Base-by-base conservation (phyloP, 2,113 vertebrate species). In the Symphodus melops region DNA sequence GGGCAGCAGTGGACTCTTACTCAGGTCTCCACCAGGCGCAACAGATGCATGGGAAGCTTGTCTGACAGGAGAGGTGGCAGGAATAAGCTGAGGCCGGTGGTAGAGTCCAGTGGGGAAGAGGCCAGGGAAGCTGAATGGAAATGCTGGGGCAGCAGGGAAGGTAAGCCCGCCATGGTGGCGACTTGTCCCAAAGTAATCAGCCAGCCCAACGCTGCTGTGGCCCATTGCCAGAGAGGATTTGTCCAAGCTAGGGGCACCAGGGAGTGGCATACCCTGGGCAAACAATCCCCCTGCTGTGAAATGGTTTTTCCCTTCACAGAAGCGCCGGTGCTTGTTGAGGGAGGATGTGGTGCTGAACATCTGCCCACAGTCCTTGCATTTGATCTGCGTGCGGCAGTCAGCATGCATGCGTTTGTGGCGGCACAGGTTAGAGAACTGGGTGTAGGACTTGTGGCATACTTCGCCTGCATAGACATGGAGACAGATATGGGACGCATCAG, bases 341-440 rank as follows among this genome's bases (percentile, higher is more conserved):
- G 98, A 99, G 86, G 98, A 99, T 95, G 98, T 99, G 93, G 98
- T 99, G 95, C 98, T 99, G 95, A 99, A 99, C 96, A 99, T 97
- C 91, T 99, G 98, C 20, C 98, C 98, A 4, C 98, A 99, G 96
- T 99, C 98, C 94, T 98, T 99, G 93, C 98, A 99, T 81, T 98
- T 99, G 94, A 99, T 99, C 94, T 99, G 98, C 1, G 98, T 99
- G 85, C 98, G 97, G 89, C 98, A 99, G 95, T 99, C 98, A 1
- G 98, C 98, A 48, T 99, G 98, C 98, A 99, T 99, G 58, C 98
- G 96, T 92, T 99, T 99, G 95, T 99, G 98, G 52, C 98, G 97
- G 93, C 98, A 99, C 83, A 99, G 97, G 96, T 99, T 99, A 95
- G 98, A 99, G 96, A 99, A 99, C 94, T 99, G 98, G 64, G 98